Percentiles rank a stretch among this genome's conserved stretches.
phyloP scores from a whole-genome alignment of 2,888 invertebrate species.

The Didymodactylos carnosus region DNA sequence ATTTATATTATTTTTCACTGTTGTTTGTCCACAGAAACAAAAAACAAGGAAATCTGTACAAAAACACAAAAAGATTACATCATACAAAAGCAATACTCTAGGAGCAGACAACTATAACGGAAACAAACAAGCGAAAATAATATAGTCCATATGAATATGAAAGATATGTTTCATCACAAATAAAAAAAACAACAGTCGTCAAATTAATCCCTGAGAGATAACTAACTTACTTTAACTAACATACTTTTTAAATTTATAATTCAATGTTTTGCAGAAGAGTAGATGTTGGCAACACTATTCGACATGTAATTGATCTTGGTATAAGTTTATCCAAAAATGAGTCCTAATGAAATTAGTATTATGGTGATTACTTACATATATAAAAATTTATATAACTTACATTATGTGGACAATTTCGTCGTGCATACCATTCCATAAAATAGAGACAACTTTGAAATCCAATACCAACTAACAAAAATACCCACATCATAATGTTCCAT shows the following conservation, averaged over 20 bases:
- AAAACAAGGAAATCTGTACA: no score
- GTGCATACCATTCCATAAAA: constrained; percentile 64
- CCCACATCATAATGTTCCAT: constrained; percentile 51
- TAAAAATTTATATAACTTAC: background rate
- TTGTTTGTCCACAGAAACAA: no score
- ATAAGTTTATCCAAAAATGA: constrained; percentile 3
- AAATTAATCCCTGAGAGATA: no score
- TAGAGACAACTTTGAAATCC: constrained; percentile 57
- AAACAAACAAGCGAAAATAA: no score
- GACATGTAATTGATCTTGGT: constrained; percentile 8
- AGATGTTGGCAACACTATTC: background rate
- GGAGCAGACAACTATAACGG: no score
- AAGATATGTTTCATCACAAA: no score
- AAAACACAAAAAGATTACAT: no score
- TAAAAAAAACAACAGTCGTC: no score
- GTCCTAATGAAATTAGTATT: background rate
- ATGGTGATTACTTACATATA: background rate
- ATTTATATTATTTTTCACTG: no score
- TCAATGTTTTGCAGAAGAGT: background rate
- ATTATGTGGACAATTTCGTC: constrained; percentile 43
- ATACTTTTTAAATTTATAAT: background rate
- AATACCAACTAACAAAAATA: constrained; percentile 53
- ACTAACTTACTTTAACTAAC: no score
- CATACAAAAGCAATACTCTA: no score
- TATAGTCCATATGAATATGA: no score